A percentile compares a stretch with the other conserved stretches of the same genome.
Evolutionary conservation across 2,888 invertebrate species (phyloP).

Genomic region (Dynastes maya): DNA sequence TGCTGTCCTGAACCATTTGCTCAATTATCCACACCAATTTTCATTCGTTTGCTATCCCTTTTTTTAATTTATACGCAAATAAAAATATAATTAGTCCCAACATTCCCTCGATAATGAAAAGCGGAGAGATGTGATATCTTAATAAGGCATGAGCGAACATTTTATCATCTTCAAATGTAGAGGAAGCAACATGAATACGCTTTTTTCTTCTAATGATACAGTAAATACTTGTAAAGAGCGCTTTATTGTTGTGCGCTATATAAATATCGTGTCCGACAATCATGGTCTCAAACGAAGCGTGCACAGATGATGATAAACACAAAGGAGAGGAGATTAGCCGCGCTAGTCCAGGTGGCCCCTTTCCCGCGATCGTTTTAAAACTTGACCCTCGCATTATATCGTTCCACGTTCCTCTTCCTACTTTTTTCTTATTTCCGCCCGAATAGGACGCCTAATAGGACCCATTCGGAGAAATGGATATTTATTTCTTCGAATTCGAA

Average conservation of each 20-base stretch:
- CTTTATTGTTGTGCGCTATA: slow-evolving; percentile 53
- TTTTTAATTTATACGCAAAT: slow-evolving; percentile 13
- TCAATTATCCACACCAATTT: neutral
- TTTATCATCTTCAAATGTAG: neutral
- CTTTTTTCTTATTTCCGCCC: slow-evolving; percentile 29
- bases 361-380: slow-evolving; percentile 62
- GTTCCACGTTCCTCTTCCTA: slow-evolving; percentile 20
- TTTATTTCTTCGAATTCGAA: slow-evolving; percentile 33
- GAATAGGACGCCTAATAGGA: neutral
- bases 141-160: slow-evolving; percentile 33
- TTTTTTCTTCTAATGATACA: slow-evolving; percentile 36
- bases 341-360: slow-evolving; percentile 58
- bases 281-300: slow-evolving; percentile 63
- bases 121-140: slow-evolving; percentile 24
- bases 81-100: slow-evolving; percentile 27
- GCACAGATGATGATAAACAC: slow-evolving; percentile 60
- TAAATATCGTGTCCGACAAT: slow-evolving; percentile 66
- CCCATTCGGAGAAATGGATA: slow-evolving; percentile 15
- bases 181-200: neutral
- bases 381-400: slow-evolving; percentile 57
- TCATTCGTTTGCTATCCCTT: neutral
- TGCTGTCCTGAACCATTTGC: too few species aligned
- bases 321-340: slow-evolving; percentile 63
- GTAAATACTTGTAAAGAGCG: slow-evolving; percentile 46
- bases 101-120: neutral